These are phyloP conservation scores for Oryzias celebensis DNA, from an alignment of 2,113 vertebrate genomes.

Conservation along the genomic window DNA sequence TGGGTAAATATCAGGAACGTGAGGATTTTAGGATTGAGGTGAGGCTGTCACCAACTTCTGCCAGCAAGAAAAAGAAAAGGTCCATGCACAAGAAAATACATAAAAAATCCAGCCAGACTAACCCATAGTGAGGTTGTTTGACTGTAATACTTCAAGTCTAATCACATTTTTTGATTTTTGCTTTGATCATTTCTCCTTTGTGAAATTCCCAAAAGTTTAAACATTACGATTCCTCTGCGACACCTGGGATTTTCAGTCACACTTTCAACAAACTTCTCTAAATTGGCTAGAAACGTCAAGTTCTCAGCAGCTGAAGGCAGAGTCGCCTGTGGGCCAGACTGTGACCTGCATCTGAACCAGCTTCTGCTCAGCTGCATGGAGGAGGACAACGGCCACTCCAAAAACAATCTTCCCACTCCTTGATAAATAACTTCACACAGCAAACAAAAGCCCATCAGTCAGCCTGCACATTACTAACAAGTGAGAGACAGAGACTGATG, in stretches of 20 bases:
- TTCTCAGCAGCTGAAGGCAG: slow-evolving; percentile 34
- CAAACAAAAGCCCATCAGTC: slow-evolving; percentile 70
- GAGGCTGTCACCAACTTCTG: slow-evolving; percentile 75
- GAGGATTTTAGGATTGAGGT: slow-evolving; percentile 85
- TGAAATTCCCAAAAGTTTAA: too few species aligned
- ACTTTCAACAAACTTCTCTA: slow-evolving; percentile 11
- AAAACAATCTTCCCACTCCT: slow-evolving; percentile 39
- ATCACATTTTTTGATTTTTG: too few species aligned
- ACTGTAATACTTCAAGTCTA: slow-evolving; percentile 27
- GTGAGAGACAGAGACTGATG: slow-evolving; percentile 60
- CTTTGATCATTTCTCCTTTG: too few species aligned
- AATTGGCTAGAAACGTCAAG: slow-evolving; percentile 20
- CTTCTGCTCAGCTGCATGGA: slow-evolving; percentile 40
- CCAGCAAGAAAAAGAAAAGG: slow-evolving; percentile 62
- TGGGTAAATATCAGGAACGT: slow-evolving; percentile 85
- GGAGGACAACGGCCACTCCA: slow-evolving; percentile 42
- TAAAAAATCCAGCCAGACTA: slow-evolving; percentile 31
- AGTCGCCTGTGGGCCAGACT: slow-evolving; percentile 18
- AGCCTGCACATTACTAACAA: slow-evolving; percentile 62
- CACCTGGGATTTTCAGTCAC: slow-evolving; percentile 5
- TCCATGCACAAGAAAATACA: slow-evolving; percentile 23
- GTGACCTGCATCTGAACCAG: slow-evolving; percentile 63
- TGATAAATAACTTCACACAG: slow-evolving; percentile 73
- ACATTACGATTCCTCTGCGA: too few species aligned
- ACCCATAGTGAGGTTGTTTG: slow-evolving; percentile 12